Evolutionary conservation across 2,113 vertebrate genomes (phyloP).

Genomic region (Catharus fuscescens): DNA sequence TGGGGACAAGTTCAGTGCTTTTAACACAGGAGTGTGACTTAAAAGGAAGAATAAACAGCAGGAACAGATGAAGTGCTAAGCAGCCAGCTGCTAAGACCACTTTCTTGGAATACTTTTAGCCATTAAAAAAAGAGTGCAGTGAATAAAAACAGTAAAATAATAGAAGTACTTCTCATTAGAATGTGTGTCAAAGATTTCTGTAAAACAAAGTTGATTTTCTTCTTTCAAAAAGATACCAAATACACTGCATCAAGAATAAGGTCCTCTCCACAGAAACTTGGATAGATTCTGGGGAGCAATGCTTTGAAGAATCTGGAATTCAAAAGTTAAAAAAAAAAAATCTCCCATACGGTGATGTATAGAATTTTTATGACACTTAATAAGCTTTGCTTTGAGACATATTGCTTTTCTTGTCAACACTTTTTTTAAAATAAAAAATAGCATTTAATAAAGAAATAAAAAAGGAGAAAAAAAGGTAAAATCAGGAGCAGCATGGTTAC

Average conservation of each 20-base stretch:
- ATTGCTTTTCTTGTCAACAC: background rate
- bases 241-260: background rate
- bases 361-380: background rate
- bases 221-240: background rate
- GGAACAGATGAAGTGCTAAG: background rate
- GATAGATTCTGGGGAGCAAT: background rate
- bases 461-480: background rate
- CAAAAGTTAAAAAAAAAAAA: background rate
- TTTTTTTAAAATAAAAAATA: background rate
- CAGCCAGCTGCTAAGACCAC: background rate
- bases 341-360: background rate
- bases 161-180: background rate
- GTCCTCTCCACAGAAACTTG: background rate
- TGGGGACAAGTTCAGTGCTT: background rate
- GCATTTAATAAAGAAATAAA: background rate
- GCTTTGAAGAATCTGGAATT: background rate
- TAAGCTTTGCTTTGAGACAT: background rate
- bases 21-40: background rate
- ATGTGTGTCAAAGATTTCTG: background rate
- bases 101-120: background rate
- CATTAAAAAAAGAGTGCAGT: background rate
- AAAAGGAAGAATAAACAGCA: background rate
- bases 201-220: background rate
- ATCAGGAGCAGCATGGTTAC: background rate
- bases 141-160: background rate